Percentiles rank a stretch among this genome's conserved stretches.
These are phyloP conservation scores for Diachrysia chrysitis DNA, from an alignment of 2,888 invertebrate species.

Conservation along the genomic window DNA sequence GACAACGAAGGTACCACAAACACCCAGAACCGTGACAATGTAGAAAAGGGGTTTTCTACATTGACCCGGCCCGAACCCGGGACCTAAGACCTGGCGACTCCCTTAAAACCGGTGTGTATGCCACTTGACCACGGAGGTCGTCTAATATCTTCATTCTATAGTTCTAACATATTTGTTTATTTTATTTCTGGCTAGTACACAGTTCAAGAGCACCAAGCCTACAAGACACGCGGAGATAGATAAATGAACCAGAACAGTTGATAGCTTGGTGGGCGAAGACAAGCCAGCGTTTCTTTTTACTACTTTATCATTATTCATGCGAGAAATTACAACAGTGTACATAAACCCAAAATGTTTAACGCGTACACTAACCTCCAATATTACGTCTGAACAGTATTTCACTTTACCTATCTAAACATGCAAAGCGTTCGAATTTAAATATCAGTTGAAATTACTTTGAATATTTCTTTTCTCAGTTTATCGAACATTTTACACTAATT, in stretches of 20 bases:
- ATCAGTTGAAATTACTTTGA: neutral
- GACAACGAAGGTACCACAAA: too few species aligned
- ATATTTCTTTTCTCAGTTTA: neutral
- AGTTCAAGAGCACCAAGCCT: neutral
- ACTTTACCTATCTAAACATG: neutral
- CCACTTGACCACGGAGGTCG: too few species aligned
- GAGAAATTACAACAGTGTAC: neutral
- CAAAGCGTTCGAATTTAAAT: neutral
- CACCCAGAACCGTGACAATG: too few species aligned
- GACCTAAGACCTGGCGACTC: too few species aligned
- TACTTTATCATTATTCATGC: neutral
- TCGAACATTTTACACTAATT: conserved; percentile 2
- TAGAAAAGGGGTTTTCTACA: too few species aligned
- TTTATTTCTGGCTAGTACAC: too few species aligned
- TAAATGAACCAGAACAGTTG: neutral
- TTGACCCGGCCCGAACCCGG: too few species aligned
- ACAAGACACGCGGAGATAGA: neutral
- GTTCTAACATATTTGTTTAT: too few species aligned
- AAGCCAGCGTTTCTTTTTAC: neutral
- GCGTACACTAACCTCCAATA: conserved; percentile 1
- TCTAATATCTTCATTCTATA: too few species aligned
- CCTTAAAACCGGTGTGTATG: too few species aligned
- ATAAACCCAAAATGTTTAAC: neutral
- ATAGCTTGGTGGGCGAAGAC: neutral
- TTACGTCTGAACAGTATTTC: neutral